A percentile compares a stretch with the other conserved stretches of the same genome.
phyloP scores from a whole-genome alignment of 2,797 vertebrate species.

The Pangasius krempfi region DNA sequence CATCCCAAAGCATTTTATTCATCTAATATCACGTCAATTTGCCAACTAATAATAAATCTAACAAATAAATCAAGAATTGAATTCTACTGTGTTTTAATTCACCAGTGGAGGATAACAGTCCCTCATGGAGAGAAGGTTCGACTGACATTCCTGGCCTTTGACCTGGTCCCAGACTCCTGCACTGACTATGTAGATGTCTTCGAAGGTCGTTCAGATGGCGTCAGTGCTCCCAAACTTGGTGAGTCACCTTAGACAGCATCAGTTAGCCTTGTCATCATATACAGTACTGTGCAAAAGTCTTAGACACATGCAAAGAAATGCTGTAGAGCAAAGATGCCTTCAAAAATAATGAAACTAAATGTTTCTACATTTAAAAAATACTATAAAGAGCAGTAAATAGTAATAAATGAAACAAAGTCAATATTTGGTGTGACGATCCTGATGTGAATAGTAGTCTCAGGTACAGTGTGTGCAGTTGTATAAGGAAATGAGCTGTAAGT shows the following conservation, averaged over 20 bases:
- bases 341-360: too few relatives aligned
- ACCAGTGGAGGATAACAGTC: slow-evolving; percentile 77
- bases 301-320: too few relatives aligned
- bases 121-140: slow-evolving; percentile 68
- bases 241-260: slow-evolving; percentile 39
- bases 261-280: not conserved
- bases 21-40: not conserved
- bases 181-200: slow-evolving; percentile 77
- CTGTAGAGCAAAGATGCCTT: too few relatives aligned
- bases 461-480: too few relatives aligned
- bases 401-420: too few relatives aligned
- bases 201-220: slow-evolving; percentile 63
- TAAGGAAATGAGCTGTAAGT: too few relatives aligned
- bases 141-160: slow-evolving; percentile 75
- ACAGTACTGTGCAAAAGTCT: too few relatives aligned
- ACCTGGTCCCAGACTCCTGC: slow-evolving; percentile 74
- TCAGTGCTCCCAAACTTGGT: slow-evolving; percentile 62
- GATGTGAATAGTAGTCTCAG: too few relatives aligned
- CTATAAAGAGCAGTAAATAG: too few relatives aligned
- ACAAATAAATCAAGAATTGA: not conserved
- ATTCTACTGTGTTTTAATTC: slow-evolving; percentile 38
- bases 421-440: too few relatives aligned
- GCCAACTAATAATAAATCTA: too few relatives aligned
- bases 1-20: not conserved
- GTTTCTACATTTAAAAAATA: too few relatives aligned